Base-by-base conservation (phyloP, 1,140 invertebrate species). In the Drosophila sp. region DNA sequence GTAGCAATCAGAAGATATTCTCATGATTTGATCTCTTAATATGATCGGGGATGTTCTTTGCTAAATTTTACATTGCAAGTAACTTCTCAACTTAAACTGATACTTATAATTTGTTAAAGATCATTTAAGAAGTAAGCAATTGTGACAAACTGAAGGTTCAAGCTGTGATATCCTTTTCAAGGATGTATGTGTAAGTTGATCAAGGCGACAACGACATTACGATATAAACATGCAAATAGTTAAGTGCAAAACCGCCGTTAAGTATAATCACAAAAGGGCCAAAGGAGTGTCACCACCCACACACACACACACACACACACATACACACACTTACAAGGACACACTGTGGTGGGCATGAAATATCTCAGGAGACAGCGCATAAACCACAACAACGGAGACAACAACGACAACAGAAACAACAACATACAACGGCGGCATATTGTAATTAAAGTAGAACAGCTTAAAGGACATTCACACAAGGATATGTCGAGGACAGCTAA, bases 401-500 rank as follows among this genome's bases (percentile, higher is more conserved):
- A 40, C 43, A 41, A 36, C 57, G 51, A 59, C 59, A 64, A 45
- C 43, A 69, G 51, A 76, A 50, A 29, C 65, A 64, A 62, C 45
- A 43, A 40, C 11, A 58, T 38, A 36, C 72, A 58, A 29, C 25
- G 41, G 34, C 51, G 61, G 69, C 57, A 38, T 50, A 67, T 72
- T 82, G 63, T 82, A 89, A 89, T 89, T 89, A 89, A 89, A 84
- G 78, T 89, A 76, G 69, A 71, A 72, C 80, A 81, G 78, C 84
- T 89, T 84, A 84, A 84, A 89, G 81, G 86, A 89, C 80, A 79
- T 74, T 80, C 65, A 53, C 50, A 50, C 72, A 76, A 76, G 67
- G 69, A 81, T 67, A 78, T 57, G 61, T 16, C 43, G 57, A 13
- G 61, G 27, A 58, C 36, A 59, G 41, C 53, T 50, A 64, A 65